Conservation (phyloP, 2,797 vertebrate species). For the Enteromius afrohamiltoni region DNA sequence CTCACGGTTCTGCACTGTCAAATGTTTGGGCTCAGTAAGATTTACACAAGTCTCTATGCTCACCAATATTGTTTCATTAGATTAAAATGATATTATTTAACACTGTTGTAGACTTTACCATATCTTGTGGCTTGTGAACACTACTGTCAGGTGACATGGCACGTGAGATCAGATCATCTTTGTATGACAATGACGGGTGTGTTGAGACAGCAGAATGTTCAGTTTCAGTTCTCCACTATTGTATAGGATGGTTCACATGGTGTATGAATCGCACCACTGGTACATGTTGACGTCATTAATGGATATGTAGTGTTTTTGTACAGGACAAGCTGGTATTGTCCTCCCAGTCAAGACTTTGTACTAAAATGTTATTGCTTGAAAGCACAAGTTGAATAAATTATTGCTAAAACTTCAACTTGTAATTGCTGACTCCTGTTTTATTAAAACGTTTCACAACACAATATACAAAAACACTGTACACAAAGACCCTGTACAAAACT, state of each 20-base stretch:
- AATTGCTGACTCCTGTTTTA: conserved; percentile 62
- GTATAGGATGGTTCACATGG: background rate
- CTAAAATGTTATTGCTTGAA: conserved; percentile 53
- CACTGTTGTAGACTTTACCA: background rate
- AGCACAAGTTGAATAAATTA: conserved; percentile 57
- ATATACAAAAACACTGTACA: conserved; percentile 53
- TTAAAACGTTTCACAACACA: conserved; percentile 77
- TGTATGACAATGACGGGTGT: background rate
- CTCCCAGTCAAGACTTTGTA: conserved; percentile 30
- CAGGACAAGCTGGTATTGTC: conserved; percentile 68
- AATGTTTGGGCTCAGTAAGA: background rate
- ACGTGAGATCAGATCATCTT: background rate
- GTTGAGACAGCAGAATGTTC: conserved; percentile 6
- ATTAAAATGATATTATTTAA: background rate
- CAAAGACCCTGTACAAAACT: conserved; percentile 50
- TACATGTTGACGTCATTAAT: background rate
- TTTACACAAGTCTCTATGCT: background rate
- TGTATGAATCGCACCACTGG: background rate
- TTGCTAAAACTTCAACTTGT: conserved; percentile 2
- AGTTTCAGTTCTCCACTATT: background rate
- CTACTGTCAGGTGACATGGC: background rate
- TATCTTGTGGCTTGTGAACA: background rate
- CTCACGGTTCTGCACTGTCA: background rate
- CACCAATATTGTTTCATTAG: background rate
- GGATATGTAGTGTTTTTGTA: background rate